Evolutionary conservation across 2,888 invertebrate genomes (phyloP).

Genomic region (Plutella xylostella): DNA sequence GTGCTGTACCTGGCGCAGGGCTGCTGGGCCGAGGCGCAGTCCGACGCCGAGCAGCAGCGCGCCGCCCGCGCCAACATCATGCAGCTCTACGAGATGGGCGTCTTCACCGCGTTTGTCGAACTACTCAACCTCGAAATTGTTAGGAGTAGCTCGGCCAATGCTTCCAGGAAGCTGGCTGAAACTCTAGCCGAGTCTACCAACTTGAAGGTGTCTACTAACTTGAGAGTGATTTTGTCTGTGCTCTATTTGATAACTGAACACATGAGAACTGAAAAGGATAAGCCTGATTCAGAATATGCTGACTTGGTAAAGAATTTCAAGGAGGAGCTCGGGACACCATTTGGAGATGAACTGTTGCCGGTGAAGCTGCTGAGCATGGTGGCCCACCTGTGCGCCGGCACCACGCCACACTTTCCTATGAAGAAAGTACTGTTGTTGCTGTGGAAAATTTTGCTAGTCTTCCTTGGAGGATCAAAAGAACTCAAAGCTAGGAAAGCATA

Average conservation of each 20-base stretch:
- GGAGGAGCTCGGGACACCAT: constrained; percentile 68
- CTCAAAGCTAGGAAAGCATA: constrained; percentile 81
- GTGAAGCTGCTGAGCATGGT: constrained; percentile 96
- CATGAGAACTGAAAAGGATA: constrained; percentile 79
- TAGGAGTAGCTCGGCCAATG: constrained; percentile 66
- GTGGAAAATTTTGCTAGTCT: constrained; percentile 95
- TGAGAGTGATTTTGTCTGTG: constrained; percentile 92
- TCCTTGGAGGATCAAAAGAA: constrained; percentile 91
- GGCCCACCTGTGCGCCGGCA: constrained; percentile 94
- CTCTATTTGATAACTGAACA: constrained; percentile 96
- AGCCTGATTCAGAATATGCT: constrained; percentile 55
- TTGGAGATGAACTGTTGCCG: constrained; percentile 86
- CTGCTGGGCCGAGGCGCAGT: constrained; percentile 94
- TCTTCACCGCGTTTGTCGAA: constrained; percentile 91
- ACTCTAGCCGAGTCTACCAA: constrained; percentile 83
- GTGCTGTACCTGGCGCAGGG: constrained; percentile 96
- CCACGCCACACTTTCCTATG: constrained; percentile 97
- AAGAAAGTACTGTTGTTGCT: constrained; percentile 94
- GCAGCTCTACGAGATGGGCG: constrained; percentile 88
- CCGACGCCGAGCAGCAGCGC: constrained; percentile 89
- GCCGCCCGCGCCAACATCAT: constrained; percentile 89
- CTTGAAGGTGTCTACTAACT: constrained; percentile 88
- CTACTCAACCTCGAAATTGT: constrained; percentile 96
- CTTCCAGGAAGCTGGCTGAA: constrained; percentile 58
- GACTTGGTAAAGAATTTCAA: constrained; percentile 70